These are phyloP conservation scores for Fukomys damarensis DNA, from an alignment of 2,113 vertebrate species.

Conservation along the genomic window DNA sequence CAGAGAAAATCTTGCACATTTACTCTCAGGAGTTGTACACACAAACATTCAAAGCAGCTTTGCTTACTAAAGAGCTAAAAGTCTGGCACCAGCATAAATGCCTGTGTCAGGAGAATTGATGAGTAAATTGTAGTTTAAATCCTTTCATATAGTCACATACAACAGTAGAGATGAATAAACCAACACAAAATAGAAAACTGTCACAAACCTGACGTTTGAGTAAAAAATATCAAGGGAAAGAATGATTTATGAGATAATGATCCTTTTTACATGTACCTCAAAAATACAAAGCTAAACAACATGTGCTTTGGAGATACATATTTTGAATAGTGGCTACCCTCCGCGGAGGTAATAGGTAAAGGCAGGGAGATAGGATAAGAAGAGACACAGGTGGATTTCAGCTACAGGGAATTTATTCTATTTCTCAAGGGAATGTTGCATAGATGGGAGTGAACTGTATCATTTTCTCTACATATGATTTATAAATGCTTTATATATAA, in stretches of 20 bases:
- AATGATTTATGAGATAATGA: neutral
- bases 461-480: neutral
- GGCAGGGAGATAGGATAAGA: neutral
- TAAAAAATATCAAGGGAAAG: conserved; percentile 15
- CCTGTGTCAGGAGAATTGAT: neutral
- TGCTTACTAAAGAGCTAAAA: neutral
- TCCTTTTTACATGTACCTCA: neutral
- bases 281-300: neutral
- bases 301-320: neutral
- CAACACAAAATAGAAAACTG: neutral
- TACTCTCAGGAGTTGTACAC: neutral
- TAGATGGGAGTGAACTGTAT: neutral
- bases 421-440: neutral
- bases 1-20: neutral
- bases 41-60: neutral
- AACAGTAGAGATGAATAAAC: neutral
- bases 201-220: neutral
- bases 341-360: neutral
- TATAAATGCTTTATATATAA: neutral
- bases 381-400: neutral
- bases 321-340: neutral
- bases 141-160: neutral
- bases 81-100: neutral
- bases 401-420: neutral
- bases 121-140: neutral